Evolutionary conservation across 2,888 invertebrate species (phyloP).

Genomic region (Amblyjoppa fuscipennis): DNA sequence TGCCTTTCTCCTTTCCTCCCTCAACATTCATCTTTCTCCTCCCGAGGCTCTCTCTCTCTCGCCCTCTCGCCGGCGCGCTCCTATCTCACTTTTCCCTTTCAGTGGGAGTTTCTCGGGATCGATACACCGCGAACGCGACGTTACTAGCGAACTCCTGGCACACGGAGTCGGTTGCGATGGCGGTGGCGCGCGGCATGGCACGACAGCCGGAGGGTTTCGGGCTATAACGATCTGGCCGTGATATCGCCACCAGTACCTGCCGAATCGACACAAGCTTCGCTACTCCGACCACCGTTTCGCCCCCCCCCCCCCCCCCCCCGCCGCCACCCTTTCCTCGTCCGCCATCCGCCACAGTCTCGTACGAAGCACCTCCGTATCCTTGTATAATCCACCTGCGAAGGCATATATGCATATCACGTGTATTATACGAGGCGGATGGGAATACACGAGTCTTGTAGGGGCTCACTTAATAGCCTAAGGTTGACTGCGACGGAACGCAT

Average conservation of each 20-base stretch:
- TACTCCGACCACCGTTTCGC: conserved; percentile 42
- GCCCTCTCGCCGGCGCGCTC: conserved; percentile 40
- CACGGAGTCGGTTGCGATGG: conserved; percentile 35
- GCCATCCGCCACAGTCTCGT: conserved; percentile 47
- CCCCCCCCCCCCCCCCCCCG: conserved; percentile 41
- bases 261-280: conserved; percentile 58
- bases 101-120: conserved; percentile 52
- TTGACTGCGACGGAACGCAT: no score
- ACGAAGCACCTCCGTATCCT: conserved; percentile 8
- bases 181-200: conserved; percentile 67
- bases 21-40: conserved; percentile 39
- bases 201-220: conserved; percentile 65
- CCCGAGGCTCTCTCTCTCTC: conserved; percentile 21
- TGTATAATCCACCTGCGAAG: conserved; percentile 39
- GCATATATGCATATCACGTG: conserved; percentile 23
- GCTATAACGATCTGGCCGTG: conserved; percentile 59
- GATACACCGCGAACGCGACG: conserved; percentile 60
- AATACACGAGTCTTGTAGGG: conserved; percentile 20
- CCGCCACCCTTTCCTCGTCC: neutral
- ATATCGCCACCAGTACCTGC: conserved; percentile 65
- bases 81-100: conserved; percentile 52
- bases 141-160: conserved; percentile 45
- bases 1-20: conserved; percentile 22
- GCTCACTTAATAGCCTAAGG: neutral
- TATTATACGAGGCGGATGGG: conserved; percentile 23